Evolutionary conservation across 2,113 vertebrate species (phyloP), one percentile per base, ranked within the genome.

Genomic region (Lethenteron camtschaticum): DNA sequence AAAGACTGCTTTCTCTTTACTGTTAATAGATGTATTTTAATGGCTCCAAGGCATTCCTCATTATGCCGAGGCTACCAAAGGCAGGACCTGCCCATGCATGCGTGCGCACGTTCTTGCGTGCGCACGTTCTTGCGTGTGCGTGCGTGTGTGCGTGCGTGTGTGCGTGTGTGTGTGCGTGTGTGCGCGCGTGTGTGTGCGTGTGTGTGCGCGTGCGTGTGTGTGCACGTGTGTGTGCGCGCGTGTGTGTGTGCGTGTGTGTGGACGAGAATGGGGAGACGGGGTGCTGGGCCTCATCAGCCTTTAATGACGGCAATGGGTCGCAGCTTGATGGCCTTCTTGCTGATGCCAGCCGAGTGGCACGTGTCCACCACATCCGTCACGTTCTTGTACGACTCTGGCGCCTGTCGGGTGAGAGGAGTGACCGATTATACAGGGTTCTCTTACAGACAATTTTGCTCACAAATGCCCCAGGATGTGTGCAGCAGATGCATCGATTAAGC

Each of bases 301-400:
- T 99, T 99, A 70, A 99, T 99, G 57, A 99, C 94, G 14, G 90
- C 94, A 55, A 95, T 95, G 1, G 94, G 94, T 68, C 92, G 79
- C 73, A 99, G 81, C 75, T 99, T 99, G 76, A 99, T 95, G 69
- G 94, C 88, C 77, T 99, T 99, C 81, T 85, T 91, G 74, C 94
- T 96, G 82, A 99, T 96, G 4, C 94, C 92, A 4, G 90, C 94
- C 63, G 87, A 85, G 0, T 96, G 90, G 74, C 94, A 99, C 14
- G 94, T 96, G 75, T 99, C 85, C 58, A 99, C 90, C 4, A 96
- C 94, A 58, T 96, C 94, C 0, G 89, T 96, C 76, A 96, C 94
- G 0, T 99, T 96, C 75, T 99, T 99, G 55, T 99, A 96, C 8
- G 94, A 99, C 71, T 96, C 89, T 1, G 94, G 92, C 73, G 90